Evolutionary conservation across 1,140 invertebrate species (phyloP), one percentile per base, ranked within the genome.

Genomic region (Yoshiicerus persimilis): DNA sequence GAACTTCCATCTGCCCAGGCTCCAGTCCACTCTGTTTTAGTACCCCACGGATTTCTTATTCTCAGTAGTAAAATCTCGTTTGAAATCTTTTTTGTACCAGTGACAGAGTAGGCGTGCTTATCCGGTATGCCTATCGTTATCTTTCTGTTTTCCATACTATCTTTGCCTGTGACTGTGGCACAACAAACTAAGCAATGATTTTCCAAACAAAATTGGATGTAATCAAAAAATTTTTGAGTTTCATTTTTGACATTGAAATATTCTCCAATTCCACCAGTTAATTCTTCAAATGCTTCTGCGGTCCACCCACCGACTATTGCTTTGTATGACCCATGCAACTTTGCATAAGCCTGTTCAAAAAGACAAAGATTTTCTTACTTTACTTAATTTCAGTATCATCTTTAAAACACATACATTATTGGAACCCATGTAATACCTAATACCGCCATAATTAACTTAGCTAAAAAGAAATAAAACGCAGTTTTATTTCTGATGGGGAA

Each of bases 141-240:
- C 88, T 93, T 92, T 20, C 93, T 93, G 91, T 95, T 95, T 11
- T 93, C 90, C 75, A 20, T 20, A 2, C n/a, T n/a, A n/a, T 47
- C 41, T 47, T 92, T 89, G 83, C 95, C 95, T 2, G 94, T 94
- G n/a, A 9, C 95, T 92, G 88, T n/a, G n/a, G n/a, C n/a, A n/a
- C 95, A 95, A 16, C 95, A 95, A 36, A 95, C 95, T 90, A 96
- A 95, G 91, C 96, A 95, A 87, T 95, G 94, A 92, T 95, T 93
- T n/a, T 95, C 95, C 90, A 96, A 95, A 75, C 93, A 93, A 8
- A 94, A 94, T 64, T 93, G 93, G 41, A 95, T 95, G 86, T 95
- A 95, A 91, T 95, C 95, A 84, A 95, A 91, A 16, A 94, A 93
- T 91, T 96, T 94, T 91, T 95, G 95, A 1, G 93, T 94, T 4